A percentile compares a stretch with the other conserved stretches of the same genome.
Conservation (phyloP, 1,140 invertebrate genomes). For the Himalopsyche phryganea region DNA sequence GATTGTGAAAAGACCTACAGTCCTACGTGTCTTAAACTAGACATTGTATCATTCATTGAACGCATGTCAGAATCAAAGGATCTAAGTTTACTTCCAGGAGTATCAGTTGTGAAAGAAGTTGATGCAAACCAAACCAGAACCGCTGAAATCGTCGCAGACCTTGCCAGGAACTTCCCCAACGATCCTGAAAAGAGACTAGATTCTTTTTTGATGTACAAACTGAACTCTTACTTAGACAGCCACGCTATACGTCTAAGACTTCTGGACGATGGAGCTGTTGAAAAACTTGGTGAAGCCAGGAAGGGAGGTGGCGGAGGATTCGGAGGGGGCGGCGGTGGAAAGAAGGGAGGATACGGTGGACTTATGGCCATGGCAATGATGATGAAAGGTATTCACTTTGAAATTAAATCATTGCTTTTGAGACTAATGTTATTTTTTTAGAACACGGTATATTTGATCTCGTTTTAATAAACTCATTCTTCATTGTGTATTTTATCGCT, state of each 20-base stretch:
- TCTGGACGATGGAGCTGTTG: slow-evolving; percentile 60
- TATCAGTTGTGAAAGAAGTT: slow-evolving; percentile 67
- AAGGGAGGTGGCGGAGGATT: slow-evolving; percentile 47
- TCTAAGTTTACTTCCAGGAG: slow-evolving; percentile 64
- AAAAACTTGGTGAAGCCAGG: slow-evolving; percentile 53
- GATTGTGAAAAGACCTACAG: slow-evolving; percentile 70
- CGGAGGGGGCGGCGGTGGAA: slow-evolving; percentile 43
- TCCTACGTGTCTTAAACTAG: slow-evolving; percentile 72
- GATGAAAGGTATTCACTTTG: slow-evolving; percentile 56
- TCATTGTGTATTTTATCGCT: too few species aligned
- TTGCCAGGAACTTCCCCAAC: slow-evolving; percentile 70
- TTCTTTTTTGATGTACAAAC: slow-evolving; percentile 67
- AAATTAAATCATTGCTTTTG: background rate
- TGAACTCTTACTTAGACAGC: slow-evolving; percentile 66
- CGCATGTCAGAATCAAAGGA: slow-evolving; percentile 63
- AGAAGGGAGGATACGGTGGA: slow-evolving; percentile 57
- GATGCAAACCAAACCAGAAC: slow-evolving; percentile 54
- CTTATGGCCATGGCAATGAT: slow-evolving; percentile 56
- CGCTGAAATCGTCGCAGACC: slow-evolving; percentile 65
- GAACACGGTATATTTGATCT: too few species aligned
- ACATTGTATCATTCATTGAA: slow-evolving; percentile 74
- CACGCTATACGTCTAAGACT: slow-evolving; percentile 71
- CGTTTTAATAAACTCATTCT: too few species aligned
- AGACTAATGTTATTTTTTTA: too few species aligned
- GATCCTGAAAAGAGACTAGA: slow-evolving; percentile 74